Evolutionary conservation across 2,888 invertebrate genomes (phyloP).

Genomic region (Meteorus cinctellus): DNA sequence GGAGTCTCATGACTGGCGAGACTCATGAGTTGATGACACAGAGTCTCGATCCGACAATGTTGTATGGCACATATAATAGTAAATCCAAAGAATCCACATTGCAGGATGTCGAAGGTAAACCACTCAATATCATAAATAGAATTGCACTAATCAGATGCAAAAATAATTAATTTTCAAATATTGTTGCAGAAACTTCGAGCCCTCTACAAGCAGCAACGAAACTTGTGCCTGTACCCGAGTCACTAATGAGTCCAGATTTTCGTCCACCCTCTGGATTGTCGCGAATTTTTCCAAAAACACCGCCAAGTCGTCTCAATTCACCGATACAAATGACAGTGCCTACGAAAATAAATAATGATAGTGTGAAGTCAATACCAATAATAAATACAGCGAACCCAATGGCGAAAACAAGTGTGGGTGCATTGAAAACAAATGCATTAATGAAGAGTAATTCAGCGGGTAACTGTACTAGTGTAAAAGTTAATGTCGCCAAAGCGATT

Average conservation of each 20-base stretch:
- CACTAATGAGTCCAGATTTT: slow-evolving; percentile 89
- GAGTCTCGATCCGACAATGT: slow-evolving; percentile 78
- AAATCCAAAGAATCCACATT: slow-evolving; percentile 59
- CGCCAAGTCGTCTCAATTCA: slow-evolving; percentile 65
- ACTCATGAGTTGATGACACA: slow-evolving; percentile 76
- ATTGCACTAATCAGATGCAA: slow-evolving; percentile 3
- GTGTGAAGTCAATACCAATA: slow-evolving; percentile 63
- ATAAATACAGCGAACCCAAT: slow-evolving; percentile 66
- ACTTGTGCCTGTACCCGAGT: slow-evolving; percentile 91
- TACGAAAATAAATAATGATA: slow-evolving; percentile 57
- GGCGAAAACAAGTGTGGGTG: slow-evolving; percentile 61
- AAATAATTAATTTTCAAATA: not conserved
- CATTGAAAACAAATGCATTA: slow-evolving; percentile 62
- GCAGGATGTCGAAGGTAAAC: slow-evolving; percentile 65
- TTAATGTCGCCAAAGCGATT: slow-evolving; percentile 65
- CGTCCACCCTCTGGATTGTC: slow-evolving; percentile 70
- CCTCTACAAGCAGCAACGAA: slow-evolving; percentile 88
- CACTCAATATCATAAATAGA: not conserved
- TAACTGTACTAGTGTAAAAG: slow-evolving; percentile 61
- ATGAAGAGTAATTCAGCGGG: slow-evolving; percentile 65
- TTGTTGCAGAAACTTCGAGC: slow-evolving; percentile 72
- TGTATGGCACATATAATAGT: slow-evolving; percentile 72
- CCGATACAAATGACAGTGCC: slow-evolving; percentile 66
- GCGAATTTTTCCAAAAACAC: slow-evolving; percentile 63
- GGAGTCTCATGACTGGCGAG: slow-evolving; percentile 14